Conservation (phyloP, 2,888 invertebrate species). For the Synanthedon vespiformis region DNA sequence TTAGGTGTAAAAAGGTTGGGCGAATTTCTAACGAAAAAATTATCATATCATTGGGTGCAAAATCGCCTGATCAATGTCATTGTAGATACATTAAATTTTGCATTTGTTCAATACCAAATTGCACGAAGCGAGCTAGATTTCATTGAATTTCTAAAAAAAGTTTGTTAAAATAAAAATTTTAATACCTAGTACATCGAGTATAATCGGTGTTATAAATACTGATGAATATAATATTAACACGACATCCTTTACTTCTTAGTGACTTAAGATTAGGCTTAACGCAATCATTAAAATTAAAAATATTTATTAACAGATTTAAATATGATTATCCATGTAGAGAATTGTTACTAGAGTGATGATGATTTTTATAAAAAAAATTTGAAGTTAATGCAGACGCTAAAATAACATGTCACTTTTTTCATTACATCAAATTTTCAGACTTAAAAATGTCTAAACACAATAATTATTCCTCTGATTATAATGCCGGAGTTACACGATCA, state of each 20-base stretch:
- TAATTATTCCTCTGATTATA: too few relatives aligned
- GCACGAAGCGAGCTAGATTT: constrained; percentile 53
- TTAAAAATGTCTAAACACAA: too few relatives aligned
- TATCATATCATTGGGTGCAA: constrained; percentile 1
- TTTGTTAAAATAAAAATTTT: constrained; percentile 1
- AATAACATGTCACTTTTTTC: constrained; percentile 29
- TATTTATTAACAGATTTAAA: constrained; percentile 57
- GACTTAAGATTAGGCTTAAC: constrained; percentile 62
- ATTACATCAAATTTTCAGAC: constrained; percentile 8
- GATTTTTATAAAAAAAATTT: constrained; percentile 60
- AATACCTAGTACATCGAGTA: constrained; percentile 4
- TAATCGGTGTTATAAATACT: constrained; percentile 17
- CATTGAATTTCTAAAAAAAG: constrained; percentile 17
- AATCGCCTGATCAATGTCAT: not conserved
- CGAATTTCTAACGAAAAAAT: constrained; percentile 1
- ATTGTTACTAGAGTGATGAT: constrained; percentile 68
- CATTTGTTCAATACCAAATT: constrained; percentile 65
- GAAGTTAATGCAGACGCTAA: constrained; percentile 21
- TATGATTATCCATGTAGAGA: constrained; percentile 59
- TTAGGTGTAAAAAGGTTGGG: constrained; percentile 10
- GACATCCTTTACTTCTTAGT: constrained; percentile 53
- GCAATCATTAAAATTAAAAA: constrained; percentile 52
- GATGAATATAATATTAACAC: constrained; percentile 15
- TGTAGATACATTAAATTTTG: constrained; percentile 54
- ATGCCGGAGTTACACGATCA: too few relatives aligned